Percentiles rank a stretch among this genome's conserved stretches.
These are phyloP conservation scores for Cryptotis parvus DNA, from an alignment of 2,113 vertebrate species.

Conservation along the genomic window DNA sequence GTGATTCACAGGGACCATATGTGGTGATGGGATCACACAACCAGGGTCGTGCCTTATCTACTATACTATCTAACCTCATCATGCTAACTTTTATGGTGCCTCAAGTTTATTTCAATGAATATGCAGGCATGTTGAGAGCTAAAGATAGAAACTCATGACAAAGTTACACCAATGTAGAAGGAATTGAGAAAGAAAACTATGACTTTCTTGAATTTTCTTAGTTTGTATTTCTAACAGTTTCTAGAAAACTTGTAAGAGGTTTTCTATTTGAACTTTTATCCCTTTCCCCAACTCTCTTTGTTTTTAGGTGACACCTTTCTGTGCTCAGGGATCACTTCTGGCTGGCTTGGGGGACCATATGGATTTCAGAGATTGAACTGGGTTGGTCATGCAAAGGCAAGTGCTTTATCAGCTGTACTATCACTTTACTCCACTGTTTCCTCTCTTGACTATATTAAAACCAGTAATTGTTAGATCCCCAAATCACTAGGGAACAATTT, in stretches of 20 bases:
- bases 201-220: background rate
- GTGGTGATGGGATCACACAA: no score
- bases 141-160: background rate
- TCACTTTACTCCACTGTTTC: background rate
- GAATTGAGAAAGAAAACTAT: background rate
- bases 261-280: background rate
- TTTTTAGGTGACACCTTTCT: no score
- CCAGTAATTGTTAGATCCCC: conserved; percentile 17
- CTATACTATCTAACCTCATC: background rate
- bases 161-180: background rate
- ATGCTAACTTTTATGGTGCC: background rate
- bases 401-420: no score
- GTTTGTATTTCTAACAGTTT: background rate
- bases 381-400: no score
- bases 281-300: no score
- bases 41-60: no score
- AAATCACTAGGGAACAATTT: conserved; percentile 20
- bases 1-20: no score
- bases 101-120: background rate
- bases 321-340: no score
- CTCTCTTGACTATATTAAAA: conserved; percentile 15
- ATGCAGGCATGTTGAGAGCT: background rate
- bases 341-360: no score
- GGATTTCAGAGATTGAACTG: no score
- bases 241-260: no score